These are phyloP conservation scores for Epinephelus cyanopodus DNA, from an alignment of 2,113 vertebrate genomes.

Conservation along the genomic window DNA sequence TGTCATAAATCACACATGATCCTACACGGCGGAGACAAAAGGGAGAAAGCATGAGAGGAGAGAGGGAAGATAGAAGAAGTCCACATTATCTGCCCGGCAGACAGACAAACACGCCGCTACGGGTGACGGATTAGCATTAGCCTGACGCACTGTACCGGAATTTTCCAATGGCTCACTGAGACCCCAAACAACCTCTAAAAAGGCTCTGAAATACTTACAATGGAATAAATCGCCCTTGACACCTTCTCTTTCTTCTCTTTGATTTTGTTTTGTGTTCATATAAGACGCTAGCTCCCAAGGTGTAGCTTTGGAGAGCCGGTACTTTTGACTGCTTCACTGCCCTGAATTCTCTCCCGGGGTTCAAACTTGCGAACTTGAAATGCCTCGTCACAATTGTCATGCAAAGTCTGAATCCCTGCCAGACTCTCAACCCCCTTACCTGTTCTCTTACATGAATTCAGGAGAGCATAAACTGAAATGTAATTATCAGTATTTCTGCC, in stretches of 20 bases:
- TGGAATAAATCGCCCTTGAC: conserved; percentile 70
- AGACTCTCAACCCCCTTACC: background rate
- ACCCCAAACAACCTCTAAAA: conserved; percentile 67
- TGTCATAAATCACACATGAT: conserved; percentile 83
- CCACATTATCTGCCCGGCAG: conserved; percentile 66
- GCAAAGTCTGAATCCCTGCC: conserved; percentile 23
- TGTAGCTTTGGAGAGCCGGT: conserved; percentile 27
- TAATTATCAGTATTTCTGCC: conserved; percentile 26
- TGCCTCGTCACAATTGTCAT: conserved; percentile 15
- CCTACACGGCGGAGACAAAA: conserved; percentile 68
- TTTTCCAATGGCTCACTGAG: conserved; percentile 71
- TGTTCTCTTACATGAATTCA: conserved; percentile 23
- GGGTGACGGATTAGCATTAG: conserved; percentile 81
- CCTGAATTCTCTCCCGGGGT: conserved; percentile 35
- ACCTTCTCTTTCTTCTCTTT: conserved; percentile 50
- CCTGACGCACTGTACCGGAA: conserved; percentile 59
- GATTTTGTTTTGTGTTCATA: conserved; percentile 45
- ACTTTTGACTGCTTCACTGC: conserved; percentile 44
- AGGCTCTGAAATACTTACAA: conserved; percentile 65
- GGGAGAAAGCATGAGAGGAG: conserved; percentile 54
- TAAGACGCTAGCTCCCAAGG: conserved; percentile 22
- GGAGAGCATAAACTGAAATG: conserved; percentile 6
- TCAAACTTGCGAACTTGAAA: conserved; percentile 34
- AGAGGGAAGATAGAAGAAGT: conserved; percentile 51
- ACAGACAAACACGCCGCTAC: conserved; percentile 70